A percentile compares a stretch with the other conserved stretches of the same genome.
phyloP scores from a whole-genome alignment of 2,113 vertebrate genomes.

The Cygnus atratus region DNA sequence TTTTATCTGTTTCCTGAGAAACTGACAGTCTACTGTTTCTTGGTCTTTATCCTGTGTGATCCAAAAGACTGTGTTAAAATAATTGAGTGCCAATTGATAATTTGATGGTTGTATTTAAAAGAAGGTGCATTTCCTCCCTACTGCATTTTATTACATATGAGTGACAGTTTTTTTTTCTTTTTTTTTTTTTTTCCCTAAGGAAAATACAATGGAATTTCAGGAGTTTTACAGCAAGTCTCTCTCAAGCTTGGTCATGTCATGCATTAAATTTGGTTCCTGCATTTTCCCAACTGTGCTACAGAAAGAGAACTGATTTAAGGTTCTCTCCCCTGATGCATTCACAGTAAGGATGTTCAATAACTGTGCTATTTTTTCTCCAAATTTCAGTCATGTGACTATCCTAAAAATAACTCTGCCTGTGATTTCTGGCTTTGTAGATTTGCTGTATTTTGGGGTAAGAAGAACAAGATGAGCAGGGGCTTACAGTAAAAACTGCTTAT shows the following conservation, averaged over 20 bases:
- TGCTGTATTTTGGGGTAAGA: neutral
- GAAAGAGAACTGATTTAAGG: neutral
- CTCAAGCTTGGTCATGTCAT: neutral
- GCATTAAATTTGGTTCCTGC: constrained; percentile 9
- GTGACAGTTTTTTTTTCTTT: neutral
- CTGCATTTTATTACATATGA: neutral
- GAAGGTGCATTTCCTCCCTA: neutral
- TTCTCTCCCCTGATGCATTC: constrained; percentile 20
- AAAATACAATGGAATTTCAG: neutral
- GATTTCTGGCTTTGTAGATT: constrained; percentile 30
- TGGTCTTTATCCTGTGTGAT: neutral
- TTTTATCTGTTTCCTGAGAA: constrained; percentile 21
- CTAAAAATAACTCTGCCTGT: constrained; percentile 45
- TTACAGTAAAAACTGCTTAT: neutral
- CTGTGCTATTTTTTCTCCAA: constrained; percentile 32
- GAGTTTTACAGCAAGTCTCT: neutral
- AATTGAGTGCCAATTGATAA: neutral
- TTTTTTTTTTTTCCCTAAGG: neutral
- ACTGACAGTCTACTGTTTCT: neutral
- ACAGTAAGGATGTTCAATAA: constrained; percentile 45
- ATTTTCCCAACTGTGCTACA: constrained; percentile 4
- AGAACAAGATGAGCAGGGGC: neutral
- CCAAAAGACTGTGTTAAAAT: neutral
- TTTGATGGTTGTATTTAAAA: neutral
- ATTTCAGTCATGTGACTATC: constrained; percentile 30